Conservation (phyloP, 2,888 invertebrate genomes). For the Rotaria sp. region DNA sequence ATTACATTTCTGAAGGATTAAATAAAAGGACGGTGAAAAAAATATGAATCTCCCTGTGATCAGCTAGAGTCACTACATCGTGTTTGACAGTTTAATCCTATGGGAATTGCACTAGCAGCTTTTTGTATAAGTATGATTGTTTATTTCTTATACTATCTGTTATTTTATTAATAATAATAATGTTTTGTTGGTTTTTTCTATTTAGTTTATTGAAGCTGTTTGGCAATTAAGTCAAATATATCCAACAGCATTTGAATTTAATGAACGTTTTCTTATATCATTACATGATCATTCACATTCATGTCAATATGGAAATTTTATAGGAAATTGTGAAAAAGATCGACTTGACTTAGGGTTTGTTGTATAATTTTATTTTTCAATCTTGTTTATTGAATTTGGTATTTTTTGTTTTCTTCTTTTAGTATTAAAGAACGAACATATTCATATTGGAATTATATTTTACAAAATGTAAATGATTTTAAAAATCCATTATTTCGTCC, state of each 20-base stretch:
- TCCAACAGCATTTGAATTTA: conserved; percentile 82
- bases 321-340: conserved; percentile 96
- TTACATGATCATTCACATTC: conserved; percentile 93
- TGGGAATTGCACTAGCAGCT: background rate
- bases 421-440: conserved; percentile 81
- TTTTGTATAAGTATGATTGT: background rate
- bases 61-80: too few species aligned
- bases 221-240: conserved; percentile 38
- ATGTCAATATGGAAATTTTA: conserved; percentile 92
- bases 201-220: conserved; percentile 33
- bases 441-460: conserved; percentile 88
- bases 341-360: conserved; percentile 62
- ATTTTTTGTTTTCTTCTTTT: conserved; percentile 43
- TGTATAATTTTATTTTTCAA: background rate
- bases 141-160: too few species aligned
- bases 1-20: too few species aligned
- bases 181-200: background rate
- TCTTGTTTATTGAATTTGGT: conserved; percentile 41
- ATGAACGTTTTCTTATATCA: conserved; percentile 82
- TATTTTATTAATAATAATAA: background rate
- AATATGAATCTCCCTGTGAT: too few species aligned
- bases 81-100: too few species aligned
- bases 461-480: conserved; percentile 80
- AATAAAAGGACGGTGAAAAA: too few species aligned
- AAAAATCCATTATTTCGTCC: conserved; percentile 79